phyloP scores from a whole-genome alignment of 1,140 invertebrate genomes.

The Pogonognathellus flavescens region DNA sequence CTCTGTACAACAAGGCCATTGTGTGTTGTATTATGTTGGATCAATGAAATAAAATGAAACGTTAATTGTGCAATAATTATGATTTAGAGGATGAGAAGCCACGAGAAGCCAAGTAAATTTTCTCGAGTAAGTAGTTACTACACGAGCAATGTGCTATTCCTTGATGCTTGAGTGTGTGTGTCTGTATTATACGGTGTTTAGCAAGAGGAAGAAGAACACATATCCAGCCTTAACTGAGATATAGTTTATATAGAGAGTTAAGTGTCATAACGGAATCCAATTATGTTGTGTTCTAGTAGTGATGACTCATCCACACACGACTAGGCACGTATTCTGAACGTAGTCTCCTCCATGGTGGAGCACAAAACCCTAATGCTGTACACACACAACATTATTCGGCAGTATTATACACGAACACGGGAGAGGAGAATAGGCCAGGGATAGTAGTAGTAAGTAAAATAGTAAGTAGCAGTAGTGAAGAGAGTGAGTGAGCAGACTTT shows the following conservation, averaged over 20 bases:
- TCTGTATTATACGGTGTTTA: background rate
- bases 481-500: slow-evolving; percentile 17
- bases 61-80: slow-evolving; percentile 50
- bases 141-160: slow-evolving; percentile 6
- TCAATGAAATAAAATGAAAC: slow-evolving; percentile 48
- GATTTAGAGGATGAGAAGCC: slow-evolving; percentile 42
- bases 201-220: too few relatives aligned
- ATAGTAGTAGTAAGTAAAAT: too few relatives aligned
- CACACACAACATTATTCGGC: background rate
- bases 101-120: slow-evolving; percentile 8
- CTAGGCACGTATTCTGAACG: background rate
- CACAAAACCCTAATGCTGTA: background rate
- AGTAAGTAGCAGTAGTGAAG: background rate
- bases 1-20: background rate
- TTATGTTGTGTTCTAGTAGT: slow-evolving; percentile 44
- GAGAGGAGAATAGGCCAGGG: background rate
- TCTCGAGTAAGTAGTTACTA: slow-evolving; percentile 1
- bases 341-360: too few relatives aligned
- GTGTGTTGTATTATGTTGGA: slow-evolving; percentile 15
- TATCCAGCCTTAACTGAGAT: too few relatives aligned
- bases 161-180: background rate
- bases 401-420: background rate
- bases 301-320: slow-evolving; percentile 44
- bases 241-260: background rate
- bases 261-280: slow-evolving; percentile 48